Base-by-base conservation (phyloP, 2,888 invertebrate species). In the Synergus umbraculus region DNA sequence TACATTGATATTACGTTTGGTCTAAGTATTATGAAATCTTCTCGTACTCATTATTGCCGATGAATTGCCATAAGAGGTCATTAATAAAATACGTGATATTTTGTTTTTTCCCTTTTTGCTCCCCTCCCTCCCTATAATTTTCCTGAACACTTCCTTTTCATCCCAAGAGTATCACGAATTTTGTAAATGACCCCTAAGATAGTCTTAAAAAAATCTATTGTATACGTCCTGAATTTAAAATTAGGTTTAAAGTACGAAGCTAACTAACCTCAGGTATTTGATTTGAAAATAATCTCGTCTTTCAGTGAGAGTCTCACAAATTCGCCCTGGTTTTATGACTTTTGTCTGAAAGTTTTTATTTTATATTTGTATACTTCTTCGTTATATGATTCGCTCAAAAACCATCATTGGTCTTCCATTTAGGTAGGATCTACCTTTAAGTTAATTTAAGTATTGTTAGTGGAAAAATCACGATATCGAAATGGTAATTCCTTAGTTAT, bases 51-150 rank as follows among this genome's bases (percentile, higher is more conserved):
- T 78, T 83, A 86, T 80, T 85, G 87, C 86, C 89, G 87, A 88
- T 86, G 83, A 84, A 89, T 89, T 90, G 90, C 89, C 89, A 90
- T 88, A 88, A 37, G 37, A 7, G 37, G 37, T 37, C 5, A 37
- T 37, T 37, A 4, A 37, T 7, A 37, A 37, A 37, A 37, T 37
- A 7, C 37, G 37, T 37, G 37, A 37, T 37, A 37, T 37, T 37
- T 37, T 29, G 29, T 7, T 37, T 37, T 37, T 7, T 5, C 0
- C 37, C 37, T 37, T 37, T 37, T 37, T 37, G 4, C 37, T 5
- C 37, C 37, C 37, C 5, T 37, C 37, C 37, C 37, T 0, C 0
- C 0, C 37, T 37, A 37, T 4, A 37, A 7, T 29, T 29, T 29
- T 29, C 29, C 29, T 29, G 29, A 29, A 3, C 29, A 29, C 29